Conservation (phyloP, 2,888 invertebrate genomes). For the Conus canariensis region DNA sequence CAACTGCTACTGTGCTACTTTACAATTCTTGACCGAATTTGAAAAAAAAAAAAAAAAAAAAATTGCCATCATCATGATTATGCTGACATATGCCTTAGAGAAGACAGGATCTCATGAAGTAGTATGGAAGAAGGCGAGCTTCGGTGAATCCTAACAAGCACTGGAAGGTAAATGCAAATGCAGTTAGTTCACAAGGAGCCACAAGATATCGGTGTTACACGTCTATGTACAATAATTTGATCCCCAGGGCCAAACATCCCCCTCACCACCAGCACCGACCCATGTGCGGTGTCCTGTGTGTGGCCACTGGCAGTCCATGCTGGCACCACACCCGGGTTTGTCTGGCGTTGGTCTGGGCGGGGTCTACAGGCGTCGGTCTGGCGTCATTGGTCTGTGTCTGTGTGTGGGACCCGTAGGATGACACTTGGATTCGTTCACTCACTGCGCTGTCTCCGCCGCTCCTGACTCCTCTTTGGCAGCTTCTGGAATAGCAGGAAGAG, state of each 20-base stretch:
- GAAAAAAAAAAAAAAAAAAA: too few relatives aligned
- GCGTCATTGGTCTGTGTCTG: not conserved
- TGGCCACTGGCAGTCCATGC: too few relatives aligned
- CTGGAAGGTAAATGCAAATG: not conserved
- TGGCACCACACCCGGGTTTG: too few relatives aligned
- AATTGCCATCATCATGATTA: too few relatives aligned
- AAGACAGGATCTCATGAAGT: too few relatives aligned
- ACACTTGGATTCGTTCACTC: not conserved
- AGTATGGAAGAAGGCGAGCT: too few relatives aligned
- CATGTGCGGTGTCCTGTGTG: too few relatives aligned
- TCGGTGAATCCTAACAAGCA: not conserved
- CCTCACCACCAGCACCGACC: too few relatives aligned
- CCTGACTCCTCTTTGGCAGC: not conserved
- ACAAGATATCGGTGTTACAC: not conserved
- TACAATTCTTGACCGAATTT: not conserved
- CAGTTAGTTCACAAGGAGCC: not conserved
- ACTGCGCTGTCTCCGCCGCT: not conserved
- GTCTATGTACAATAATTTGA: not conserved
- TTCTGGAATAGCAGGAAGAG: conserved; percentile 2
- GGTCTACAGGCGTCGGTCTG: too few relatives aligned
- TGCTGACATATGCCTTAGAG: not conserved
- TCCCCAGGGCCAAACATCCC: not conserved
- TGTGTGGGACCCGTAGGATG: not conserved
- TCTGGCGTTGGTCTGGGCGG: too few relatives aligned
- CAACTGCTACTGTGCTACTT: too few relatives aligned